A percentile compares a stretch with the other conserved stretches of the same genome.
Evolutionary conservation across 1,140 invertebrate genomes (phyloP).

Genomic region (Asbolus verrucosus): DNA sequence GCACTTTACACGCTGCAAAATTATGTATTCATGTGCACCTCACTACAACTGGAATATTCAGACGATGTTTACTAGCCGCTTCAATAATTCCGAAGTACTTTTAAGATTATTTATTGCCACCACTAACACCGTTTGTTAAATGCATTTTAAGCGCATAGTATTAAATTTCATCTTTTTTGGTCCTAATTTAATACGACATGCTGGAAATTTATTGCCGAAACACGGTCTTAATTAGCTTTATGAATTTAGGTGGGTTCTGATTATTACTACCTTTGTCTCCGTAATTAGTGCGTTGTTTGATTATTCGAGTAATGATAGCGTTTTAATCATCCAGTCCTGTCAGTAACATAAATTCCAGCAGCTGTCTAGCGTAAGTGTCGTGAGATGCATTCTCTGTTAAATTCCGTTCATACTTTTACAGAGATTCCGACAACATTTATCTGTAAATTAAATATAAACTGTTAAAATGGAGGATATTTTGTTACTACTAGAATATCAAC

Average conservation of each 20-base stretch:
- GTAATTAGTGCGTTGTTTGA: conserved; percentile 17
- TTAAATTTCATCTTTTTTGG: neutral
- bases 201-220: conserved; percentile 14
- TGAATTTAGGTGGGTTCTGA: conserved; percentile 8
- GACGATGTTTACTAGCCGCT: conserved; percentile 5
- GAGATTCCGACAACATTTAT: too few relatives aligned
- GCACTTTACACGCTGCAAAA: neutral
- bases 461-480: too few relatives aligned
- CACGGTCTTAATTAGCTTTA: conserved; percentile 5
- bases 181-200: neutral
- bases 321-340: neutral
- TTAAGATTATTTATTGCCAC: neutral
- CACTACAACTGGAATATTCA: conserved; percentile 1
- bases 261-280: conserved; percentile 3
- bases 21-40: conserved; percentile 21
- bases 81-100: neutral
- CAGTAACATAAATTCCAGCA: too few relatives aligned
- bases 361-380: too few relatives aligned
- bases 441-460: too few relatives aligned
- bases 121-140: too few relatives aligned
- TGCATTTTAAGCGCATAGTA: too few relatives aligned
- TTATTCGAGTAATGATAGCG: conserved; percentile 21
- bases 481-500: too few relatives aligned
- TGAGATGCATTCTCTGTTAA: too few relatives aligned
- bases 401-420: too few relatives aligned